Evolutionary conservation across 1,140 invertebrate genomes (phyloP), one percentile per base, ranked within the genome.

Genomic region (Cydia fagiglandana): DNA sequence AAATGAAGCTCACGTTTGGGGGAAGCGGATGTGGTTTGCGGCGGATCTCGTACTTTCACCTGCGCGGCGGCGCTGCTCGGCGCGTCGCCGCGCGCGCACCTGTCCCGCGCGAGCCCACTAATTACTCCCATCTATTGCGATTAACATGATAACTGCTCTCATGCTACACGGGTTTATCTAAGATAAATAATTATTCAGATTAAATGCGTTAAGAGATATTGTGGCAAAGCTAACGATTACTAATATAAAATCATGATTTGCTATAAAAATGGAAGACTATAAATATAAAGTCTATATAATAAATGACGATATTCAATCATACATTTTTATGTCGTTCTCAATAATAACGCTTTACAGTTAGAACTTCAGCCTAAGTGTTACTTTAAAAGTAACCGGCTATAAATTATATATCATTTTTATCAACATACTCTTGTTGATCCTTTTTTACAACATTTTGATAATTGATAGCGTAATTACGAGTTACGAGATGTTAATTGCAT

Each of bases 41-140:
- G 70, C 76, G 77, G 75, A 79, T 80, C 88, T 91, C 88, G 88
- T 87, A 88, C 88, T 85, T 81, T 84, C 82, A 78, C 74, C 70
- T 68, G 78, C 76, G 78, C 78, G 45, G 50, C 50, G 56, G n/a
- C 24, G 34, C 34, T 6, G 5, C 34, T 34, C 34, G 34, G 0
- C 34, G 34, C 6, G 34, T 34, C 75, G 66, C 3, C 45, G 61
- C 47, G 45, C 74, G 41, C 53, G 64, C 83, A 81, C 82, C 83
- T 85, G 83, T 80, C 79, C 56, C 41, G 73, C 74, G 64, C 74
- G 68, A 47, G 47, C 41, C 68, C 73, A 70, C 66, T 70, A 70
- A 70, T 70, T 70, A 38, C 66, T 70, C 5, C 34, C 34, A 10
- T 34, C 66, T 61, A 61, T 61, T 24, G 56, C 17, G 56, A 61